Percentiles rank a stretch among this genome's conserved stretches.
These are phyloP conservation scores for Dasypus novemcinctus DNA, from an alignment of 2,113 vertebrate species.

Conservation along the genomic window DNA sequence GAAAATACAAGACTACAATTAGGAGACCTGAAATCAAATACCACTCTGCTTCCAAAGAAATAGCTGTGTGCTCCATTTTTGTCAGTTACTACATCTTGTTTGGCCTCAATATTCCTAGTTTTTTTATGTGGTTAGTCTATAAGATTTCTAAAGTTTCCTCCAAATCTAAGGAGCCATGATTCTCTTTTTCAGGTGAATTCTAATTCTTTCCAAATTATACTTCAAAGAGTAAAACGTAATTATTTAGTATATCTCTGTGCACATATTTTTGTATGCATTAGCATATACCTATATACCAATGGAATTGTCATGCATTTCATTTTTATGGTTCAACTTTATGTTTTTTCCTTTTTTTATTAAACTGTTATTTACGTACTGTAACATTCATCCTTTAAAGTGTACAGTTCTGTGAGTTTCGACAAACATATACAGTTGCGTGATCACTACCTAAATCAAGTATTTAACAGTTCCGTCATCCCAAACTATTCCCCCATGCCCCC, in stretches of 20 bases:
- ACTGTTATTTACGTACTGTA: neutral
- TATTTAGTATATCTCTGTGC: neutral
- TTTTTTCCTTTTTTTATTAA: neutral
- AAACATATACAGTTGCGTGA: neutral
- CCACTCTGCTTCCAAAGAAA: neutral
- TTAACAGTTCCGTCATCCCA: neutral
- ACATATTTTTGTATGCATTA: neutral
- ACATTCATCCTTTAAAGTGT: neutral
- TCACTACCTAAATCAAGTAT: neutral
- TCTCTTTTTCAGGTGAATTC: neutral
- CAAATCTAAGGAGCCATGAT: neutral
- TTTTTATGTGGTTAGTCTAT: neutral
- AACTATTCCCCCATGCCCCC: neutral
- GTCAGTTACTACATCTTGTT: neutral
- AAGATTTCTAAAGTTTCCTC: neutral
- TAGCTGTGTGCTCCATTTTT: neutral
- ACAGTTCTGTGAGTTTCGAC: neutral
- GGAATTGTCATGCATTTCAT: neutral
- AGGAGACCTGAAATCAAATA: neutral
- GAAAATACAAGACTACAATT: neutral
- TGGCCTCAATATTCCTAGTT: neutral
- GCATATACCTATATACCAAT: neutral
- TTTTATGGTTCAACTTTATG: neutral
- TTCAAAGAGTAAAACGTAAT: neutral
- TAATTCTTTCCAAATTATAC: neutral